Evolutionary conservation across 2,888 invertebrate species (phyloP).

Genomic region (Xestia rhomboidea): DNA sequence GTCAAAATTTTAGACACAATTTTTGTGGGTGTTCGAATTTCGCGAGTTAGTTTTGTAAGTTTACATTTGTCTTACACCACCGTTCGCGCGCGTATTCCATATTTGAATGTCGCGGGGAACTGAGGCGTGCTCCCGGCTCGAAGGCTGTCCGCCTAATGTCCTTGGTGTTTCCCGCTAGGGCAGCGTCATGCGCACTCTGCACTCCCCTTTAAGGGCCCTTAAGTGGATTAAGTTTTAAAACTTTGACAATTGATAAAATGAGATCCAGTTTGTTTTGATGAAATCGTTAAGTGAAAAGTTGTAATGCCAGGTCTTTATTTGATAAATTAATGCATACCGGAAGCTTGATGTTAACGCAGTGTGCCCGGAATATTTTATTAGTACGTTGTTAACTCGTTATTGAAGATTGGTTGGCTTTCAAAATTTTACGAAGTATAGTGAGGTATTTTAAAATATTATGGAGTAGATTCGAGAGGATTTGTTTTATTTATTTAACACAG

Average conservation of each 20-base stretch:
- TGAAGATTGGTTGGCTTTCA: slow-evolving; percentile 5
- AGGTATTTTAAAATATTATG: slow-evolving; percentile 5
- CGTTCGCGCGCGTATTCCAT: slow-evolving; percentile 81
- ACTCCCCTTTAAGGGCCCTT: slow-evolving; percentile 86
- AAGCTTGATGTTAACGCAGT: slow-evolving; percentile 32
- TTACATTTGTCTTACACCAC: slow-evolving; percentile 76
- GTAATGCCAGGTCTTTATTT: slow-evolving; percentile 72
- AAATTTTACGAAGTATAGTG: slow-evolving; percentile 6
- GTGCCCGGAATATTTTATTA: slow-evolving; percentile 58
- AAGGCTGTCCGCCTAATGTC: slow-evolving; percentile 82
- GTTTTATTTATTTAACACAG: background rate
- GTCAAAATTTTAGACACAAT: slow-evolving; percentile 53
- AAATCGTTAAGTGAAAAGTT: slow-evolving; percentile 86
- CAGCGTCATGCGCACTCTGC: slow-evolving; percentile 87
- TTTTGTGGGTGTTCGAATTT: slow-evolving; percentile 29
- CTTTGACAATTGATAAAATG: slow-evolving; percentile 89
- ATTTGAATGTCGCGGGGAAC: slow-evolving; percentile 71
- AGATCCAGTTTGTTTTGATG: slow-evolving; percentile 86
- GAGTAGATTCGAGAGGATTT: background rate
- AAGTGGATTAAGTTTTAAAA: slow-evolving; percentile 90
- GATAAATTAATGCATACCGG: slow-evolving; percentile 62
- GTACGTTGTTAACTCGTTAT: slow-evolving; percentile 15
- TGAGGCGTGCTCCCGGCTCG: slow-evolving; percentile 75
- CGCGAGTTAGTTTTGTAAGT: slow-evolving; percentile 63
- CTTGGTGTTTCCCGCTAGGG: slow-evolving; percentile 87